Evolutionary conservation across 1,140 invertebrate genomes (phyloP), one percentile per base, ranked within the genome.

Genomic region (Mya arenaria): DNA sequence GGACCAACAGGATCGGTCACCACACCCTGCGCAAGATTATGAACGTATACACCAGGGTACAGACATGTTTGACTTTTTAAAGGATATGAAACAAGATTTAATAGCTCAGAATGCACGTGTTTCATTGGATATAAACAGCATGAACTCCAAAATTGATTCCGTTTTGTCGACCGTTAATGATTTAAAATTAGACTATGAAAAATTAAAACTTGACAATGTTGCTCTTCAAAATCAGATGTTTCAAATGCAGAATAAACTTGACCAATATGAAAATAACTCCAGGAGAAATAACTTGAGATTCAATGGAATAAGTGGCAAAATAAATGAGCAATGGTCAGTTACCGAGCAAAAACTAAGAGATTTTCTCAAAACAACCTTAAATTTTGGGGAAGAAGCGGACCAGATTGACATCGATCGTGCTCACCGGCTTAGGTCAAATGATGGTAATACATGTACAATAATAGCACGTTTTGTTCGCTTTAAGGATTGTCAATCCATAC

Each of bases 401-500:
- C 25, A 41, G 23, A 68, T 68, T 44, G 39, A 68, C 8, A 68
- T 68, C 28, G 65, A 68, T 23, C 65, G 37, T 37, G 65, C 65
- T 39, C 65, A 41, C 23, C 65, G 65, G 6, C n/a, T 68, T 10
- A 68, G 41, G 23, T 68, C 65, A 5, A 37, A 34, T 13, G 25
- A 68, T 28, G 6, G 28, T 5, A n/a, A 39, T 37, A 19, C 39
- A 68, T 68, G 65, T 68, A 68, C 65, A 44, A 68, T 68, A n/a
- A 68, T 68, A 34, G 65, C 65, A 25, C 15, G 65, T n/a, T 68
- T 68, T 68, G 36, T 68, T 4, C 65, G 65, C 23, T 68, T 68
- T 37, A 68, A 68, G 37, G 60, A 32, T n/a, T 63, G 60, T 32
- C 60, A 63, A 32, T 30, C 10, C 6, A 63, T 63, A 4, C 32